A percentile compares a stretch with the other conserved stretches of the same genome.
Conservation (phyloP, 2,888 invertebrate genomes). For the Drosophila pseudotalamancana region DNA sequence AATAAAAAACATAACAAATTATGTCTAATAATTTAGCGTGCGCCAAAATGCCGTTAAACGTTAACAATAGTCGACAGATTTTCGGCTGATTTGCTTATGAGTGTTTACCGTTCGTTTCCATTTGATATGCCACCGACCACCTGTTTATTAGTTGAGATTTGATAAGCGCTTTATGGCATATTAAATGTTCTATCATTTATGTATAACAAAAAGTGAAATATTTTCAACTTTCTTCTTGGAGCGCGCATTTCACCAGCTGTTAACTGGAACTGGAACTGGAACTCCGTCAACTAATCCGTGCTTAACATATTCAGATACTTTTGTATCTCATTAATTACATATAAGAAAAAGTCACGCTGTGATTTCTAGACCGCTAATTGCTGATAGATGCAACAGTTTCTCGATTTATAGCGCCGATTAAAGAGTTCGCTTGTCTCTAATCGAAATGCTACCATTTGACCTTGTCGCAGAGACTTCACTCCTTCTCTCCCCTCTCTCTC, state of each 20-base stretch:
- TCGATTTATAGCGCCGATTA: conserved; percentile 30
- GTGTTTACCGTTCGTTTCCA: conserved; percentile 31
- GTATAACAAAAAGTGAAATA: conserved; percentile 31
- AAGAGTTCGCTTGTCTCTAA: conserved; percentile 5
- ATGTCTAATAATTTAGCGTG: conserved; percentile 71
- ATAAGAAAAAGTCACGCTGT: conserved; percentile 15
- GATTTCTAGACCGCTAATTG: conserved; percentile 36
- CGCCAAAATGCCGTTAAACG: conserved; percentile 74
- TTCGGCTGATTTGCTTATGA: conserved; percentile 58
- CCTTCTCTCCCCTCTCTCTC: background rate
- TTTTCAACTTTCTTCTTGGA: conserved; percentile 56
- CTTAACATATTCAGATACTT: conserved; percentile 21
- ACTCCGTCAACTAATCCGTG: conserved; percentile 13
- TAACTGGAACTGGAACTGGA: conserved; percentile 1
- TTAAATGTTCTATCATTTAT: conserved; percentile 62
- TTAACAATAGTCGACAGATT: conserved; percentile 55
- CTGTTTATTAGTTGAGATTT: conserved; percentile 52
- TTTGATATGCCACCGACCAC: conserved; percentile 35
- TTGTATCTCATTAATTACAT: conserved; percentile 33
- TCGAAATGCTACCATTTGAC: conserved; percentile 33
- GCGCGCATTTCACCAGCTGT: conserved; percentile 25
- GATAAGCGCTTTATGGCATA: conserved; percentile 49
- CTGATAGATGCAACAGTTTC: conserved; percentile 34
- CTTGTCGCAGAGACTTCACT: conserved; percentile 27
- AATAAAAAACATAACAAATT: conserved; percentile 67